Percentiles rank a stretch among this genome's conserved stretches.
These are phyloP conservation scores for Clarias pachynema DNA, from an alignment of 2,797 vertebrate species.

Conservation along the genomic window DNA sequence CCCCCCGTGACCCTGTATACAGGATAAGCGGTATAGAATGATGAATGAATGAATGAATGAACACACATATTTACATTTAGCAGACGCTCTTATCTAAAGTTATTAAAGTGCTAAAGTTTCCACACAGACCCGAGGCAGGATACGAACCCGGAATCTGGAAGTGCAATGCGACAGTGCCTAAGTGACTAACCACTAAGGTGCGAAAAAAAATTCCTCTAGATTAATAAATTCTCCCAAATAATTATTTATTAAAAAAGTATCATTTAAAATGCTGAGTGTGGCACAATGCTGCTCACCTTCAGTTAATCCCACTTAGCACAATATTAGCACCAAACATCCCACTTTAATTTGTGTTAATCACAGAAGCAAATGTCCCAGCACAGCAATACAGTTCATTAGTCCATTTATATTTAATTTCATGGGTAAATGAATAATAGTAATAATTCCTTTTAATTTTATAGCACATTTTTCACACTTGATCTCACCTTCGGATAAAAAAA, in stretches of 20 bases:
- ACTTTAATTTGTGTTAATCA: constrained; percentile 2
- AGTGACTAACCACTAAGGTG: no score
- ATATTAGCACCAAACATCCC: neutral
- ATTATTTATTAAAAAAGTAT: neutral
- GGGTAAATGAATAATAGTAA: constrained; percentile 1
- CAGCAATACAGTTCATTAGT: constrained; percentile 1
- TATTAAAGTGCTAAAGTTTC: no score
- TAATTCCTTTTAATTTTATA: neutral
- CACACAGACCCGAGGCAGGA: no score
- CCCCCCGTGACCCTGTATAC: no score
- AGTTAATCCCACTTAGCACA: neutral
- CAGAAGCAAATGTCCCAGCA: neutral
- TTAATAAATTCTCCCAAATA: neutral
- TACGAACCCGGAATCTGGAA: no score
- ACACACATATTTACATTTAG: no score
- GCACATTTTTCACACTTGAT: neutral
- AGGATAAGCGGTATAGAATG: no score
- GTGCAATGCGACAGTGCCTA: no score
- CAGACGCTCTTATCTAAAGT: no score
- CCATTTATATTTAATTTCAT: neutral
- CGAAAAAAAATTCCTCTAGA: neutral
- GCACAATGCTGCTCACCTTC: neutral
- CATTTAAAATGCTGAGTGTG: neutral
- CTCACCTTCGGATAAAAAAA: neutral
- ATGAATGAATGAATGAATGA: no score